Evolutionary conservation across 2,888 invertebrate species (phyloP).

Genomic region (Synergus japonicus): DNA sequence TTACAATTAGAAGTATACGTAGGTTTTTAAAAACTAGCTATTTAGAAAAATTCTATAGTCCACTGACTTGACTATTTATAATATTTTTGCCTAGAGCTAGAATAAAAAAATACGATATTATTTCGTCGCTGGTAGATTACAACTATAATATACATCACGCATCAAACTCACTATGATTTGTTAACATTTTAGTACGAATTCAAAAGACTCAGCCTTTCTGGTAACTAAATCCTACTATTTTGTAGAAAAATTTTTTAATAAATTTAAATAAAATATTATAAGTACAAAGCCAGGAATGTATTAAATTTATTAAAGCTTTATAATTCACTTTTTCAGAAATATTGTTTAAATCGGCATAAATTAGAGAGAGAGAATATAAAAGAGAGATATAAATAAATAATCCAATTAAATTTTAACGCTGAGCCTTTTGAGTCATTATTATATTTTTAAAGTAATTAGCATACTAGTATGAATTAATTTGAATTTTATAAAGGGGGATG

Average conservation of each 20-base stretch:
- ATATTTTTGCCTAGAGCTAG: background rate
- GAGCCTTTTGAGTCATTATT: constrained; percentile 8
- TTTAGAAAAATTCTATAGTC: background rate
- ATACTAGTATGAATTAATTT: background rate
- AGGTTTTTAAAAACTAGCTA: background rate
- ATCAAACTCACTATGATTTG: background rate
- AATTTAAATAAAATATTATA: background rate
- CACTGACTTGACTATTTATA: background rate
- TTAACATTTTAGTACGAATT: background rate
- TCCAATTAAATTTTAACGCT: background rate
- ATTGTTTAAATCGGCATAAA: background rate
- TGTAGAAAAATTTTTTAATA: background rate
- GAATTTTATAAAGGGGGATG: background rate
- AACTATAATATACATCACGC: constrained; percentile 4
- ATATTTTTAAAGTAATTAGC: background rate
- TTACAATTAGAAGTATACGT: background rate
- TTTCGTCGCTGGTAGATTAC: background rate
- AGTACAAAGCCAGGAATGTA: background rate
- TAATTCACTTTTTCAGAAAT: background rate
- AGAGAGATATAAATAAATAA: background rate
- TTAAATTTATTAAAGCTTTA: background rate
- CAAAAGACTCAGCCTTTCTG: background rate
- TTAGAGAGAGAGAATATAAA: background rate
- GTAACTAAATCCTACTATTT: background rate
- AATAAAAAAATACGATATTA: constrained; percentile 6